A percentile compares a stretch with the other conserved stretches of the same genome.
Conservation (phyloP, 1,140 invertebrate genomes). For the Pollicipes pollicipes region DNA sequence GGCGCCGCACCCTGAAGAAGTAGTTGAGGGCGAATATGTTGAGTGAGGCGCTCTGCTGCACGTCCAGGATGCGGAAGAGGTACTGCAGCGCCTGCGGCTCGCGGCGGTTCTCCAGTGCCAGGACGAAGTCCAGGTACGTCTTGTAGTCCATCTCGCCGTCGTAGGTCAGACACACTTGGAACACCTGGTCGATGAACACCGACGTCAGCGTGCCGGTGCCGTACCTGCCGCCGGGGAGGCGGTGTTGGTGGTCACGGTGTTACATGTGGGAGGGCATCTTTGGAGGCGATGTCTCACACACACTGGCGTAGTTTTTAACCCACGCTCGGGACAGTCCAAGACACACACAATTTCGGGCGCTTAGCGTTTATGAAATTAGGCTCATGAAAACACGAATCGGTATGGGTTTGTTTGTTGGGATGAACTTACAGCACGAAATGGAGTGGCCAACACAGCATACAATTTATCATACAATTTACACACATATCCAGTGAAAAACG, state of each 20-base stretch:
- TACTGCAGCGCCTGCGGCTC: constrained; percentile 83
- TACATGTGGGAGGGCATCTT: constrained; percentile 11
- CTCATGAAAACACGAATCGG: too few species aligned
- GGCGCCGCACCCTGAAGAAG: constrained; percentile 48
- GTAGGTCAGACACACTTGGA: constrained; percentile 87
- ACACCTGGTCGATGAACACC: constrained; percentile 79
- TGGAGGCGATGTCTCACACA: neutral
- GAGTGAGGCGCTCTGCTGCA: constrained; percentile 68
- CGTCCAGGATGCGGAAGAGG: constrained; percentile 79
- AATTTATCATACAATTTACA: too few species aligned
- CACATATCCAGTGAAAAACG: too few species aligned
- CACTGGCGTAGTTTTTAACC: too few species aligned
- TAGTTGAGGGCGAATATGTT: constrained; percentile 80
- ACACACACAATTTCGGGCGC: too few species aligned
- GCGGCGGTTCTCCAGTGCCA: constrained; percentile 78
- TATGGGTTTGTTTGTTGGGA: too few species aligned
- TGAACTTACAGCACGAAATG: too few species aligned
- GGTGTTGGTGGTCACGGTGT: too few species aligned
- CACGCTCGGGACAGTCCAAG: too few species aligned
- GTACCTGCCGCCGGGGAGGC: too few species aligned
- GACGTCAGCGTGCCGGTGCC: constrained; percentile 78
- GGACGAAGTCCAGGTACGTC: constrained; percentile 83
- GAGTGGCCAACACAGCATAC: too few species aligned
- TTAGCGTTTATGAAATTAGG: too few species aligned
- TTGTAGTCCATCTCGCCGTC: constrained; percentile 97